phyloP scores from a whole-genome alignment of 2,113 vertebrate species.

The Tringa solitaria region DNA sequence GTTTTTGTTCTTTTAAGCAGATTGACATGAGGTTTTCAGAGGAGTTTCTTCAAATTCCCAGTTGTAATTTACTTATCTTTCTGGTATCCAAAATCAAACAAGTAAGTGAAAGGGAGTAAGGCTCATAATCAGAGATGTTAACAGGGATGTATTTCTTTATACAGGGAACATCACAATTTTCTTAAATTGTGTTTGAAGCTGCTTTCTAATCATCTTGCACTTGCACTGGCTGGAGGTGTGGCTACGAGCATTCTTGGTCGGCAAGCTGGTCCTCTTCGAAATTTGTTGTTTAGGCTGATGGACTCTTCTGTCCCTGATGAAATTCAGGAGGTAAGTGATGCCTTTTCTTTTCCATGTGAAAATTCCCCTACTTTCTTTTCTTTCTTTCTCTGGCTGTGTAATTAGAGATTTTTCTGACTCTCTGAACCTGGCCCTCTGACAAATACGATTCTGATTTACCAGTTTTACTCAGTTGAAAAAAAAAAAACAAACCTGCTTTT shows the following conservation, averaged over 20 bases:
- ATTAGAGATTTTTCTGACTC: neutral
- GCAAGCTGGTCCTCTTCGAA: conserved; percentile 93
- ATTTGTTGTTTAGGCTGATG: conserved; percentile 94
- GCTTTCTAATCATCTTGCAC: conserved; percentile 94
- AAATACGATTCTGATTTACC: rapidly evolving
- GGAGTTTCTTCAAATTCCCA: neutral
- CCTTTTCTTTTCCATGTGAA: neutral
- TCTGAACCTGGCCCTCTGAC: neutral
- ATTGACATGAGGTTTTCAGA: neutral
- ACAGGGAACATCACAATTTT: conserved; percentile 95
- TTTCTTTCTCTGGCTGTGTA: neutral
- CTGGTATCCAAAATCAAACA: neutral
- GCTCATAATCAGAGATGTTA: neutral
- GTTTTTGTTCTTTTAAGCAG: neutral
- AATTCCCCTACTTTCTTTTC: neutral
- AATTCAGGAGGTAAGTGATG: conserved; percentile 89
- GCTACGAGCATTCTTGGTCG: conserved; percentile 96
- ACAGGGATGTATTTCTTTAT: neutral
- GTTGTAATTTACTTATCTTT: neutral
- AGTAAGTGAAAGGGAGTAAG: neutral
- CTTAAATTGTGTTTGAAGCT: conserved; percentile 94
- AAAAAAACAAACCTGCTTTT: neutral
- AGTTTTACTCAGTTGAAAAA: neutral
- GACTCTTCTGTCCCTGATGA: conserved; percentile 97
- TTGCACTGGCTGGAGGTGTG: conserved; percentile 94